A percentile compares a stretch with the other conserved stretches of the same genome.
These are phyloP conservation scores for Mystacornis crossleyi DNA, from an alignment of 2,113 vertebrate genomes.

Conservation along the genomic window DNA sequence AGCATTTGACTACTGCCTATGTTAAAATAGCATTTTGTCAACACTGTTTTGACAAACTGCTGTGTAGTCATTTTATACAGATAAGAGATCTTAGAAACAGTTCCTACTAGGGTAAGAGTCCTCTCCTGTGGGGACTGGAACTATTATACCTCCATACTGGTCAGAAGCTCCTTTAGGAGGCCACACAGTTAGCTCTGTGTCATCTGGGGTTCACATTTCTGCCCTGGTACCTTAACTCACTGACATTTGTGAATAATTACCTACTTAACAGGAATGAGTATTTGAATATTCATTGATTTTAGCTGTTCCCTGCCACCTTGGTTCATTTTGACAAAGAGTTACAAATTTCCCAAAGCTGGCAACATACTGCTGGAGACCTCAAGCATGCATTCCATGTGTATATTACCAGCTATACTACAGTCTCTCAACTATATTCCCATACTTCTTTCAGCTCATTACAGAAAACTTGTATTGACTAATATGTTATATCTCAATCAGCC, in stretches of 20 bases:
- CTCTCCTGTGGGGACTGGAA: not conserved
- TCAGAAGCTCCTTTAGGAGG: not conserved
- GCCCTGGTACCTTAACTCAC: not conserved
- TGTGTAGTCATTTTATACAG: not conserved
- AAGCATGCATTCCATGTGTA: not conserved
- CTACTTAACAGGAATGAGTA: not conserved
- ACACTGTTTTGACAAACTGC: not conserved
- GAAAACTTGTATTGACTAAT: not conserved
- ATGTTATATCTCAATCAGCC: not conserved
- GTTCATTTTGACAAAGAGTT: not conserved
- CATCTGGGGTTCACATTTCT: not conserved
- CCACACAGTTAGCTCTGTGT: not conserved
- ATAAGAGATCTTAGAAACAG: not conserved
- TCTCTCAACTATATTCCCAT: not conserved
- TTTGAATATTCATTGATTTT: not conserved
- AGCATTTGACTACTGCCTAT: not conserved
- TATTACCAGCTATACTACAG: not conserved
- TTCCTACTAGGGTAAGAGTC: not conserved
- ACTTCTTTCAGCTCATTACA: not conserved
- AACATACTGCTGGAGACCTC: not conserved
- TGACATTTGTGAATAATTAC: not conserved
- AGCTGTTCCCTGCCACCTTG: not conserved
- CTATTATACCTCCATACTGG: not conserved
- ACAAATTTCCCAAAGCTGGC: not conserved
- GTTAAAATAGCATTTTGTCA: not conserved